phyloP scores from a whole-genome alignment of 2,888 invertebrate species.

The Rhingia campestris region DNA sequence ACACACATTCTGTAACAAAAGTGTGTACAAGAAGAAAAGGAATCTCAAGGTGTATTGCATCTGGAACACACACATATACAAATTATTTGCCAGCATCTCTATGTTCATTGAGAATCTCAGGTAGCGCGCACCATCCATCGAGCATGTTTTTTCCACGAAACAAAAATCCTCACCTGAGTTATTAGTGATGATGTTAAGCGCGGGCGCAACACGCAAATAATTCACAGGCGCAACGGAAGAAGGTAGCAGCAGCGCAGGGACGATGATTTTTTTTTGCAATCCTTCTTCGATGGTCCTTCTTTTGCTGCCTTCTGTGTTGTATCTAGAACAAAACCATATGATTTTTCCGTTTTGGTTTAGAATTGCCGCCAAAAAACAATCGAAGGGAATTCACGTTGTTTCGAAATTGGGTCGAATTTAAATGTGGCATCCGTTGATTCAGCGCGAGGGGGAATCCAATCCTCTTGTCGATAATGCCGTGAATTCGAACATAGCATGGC shows the following conservation, averaged over 20 bases:
- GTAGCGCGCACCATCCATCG: conserved; percentile 43
- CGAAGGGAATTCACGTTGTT: conserved; percentile 23
- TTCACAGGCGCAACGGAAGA: background rate
- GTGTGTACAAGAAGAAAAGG: conserved; percentile 34
- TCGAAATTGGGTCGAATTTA: conserved; percentile 65
- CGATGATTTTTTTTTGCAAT: background rate
- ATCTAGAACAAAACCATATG: conserved; percentile 41
- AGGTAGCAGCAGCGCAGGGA: background rate
- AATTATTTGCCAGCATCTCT: conserved; percentile 14
- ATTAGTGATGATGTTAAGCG: conserved; percentile 68
- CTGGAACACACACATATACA: conserved; percentile 18
- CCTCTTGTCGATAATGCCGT: background rate
- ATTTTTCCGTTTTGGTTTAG: conserved; percentile 32
- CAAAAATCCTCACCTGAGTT: conserved; percentile 64
- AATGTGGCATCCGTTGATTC: background rate
- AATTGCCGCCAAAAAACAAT: conserved; percentile 50
- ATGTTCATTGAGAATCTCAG: conserved; percentile 66
- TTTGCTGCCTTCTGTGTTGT: background rate
- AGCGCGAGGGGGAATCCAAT: background rate
- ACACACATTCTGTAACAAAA: conserved; percentile 63
- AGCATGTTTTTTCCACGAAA: conserved; percentile 46
- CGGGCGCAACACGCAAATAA: conserved; percentile 66
- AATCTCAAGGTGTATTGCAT: conserved; percentile 21
- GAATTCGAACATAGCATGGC: conserved; percentile 4
- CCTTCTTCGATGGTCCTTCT: conserved; percentile 20